A percentile compares a stretch with the other conserved stretches of the same genome.
Conservation (phyloP, 2,797 vertebrate species). For the Thunnus albacares region DNA sequence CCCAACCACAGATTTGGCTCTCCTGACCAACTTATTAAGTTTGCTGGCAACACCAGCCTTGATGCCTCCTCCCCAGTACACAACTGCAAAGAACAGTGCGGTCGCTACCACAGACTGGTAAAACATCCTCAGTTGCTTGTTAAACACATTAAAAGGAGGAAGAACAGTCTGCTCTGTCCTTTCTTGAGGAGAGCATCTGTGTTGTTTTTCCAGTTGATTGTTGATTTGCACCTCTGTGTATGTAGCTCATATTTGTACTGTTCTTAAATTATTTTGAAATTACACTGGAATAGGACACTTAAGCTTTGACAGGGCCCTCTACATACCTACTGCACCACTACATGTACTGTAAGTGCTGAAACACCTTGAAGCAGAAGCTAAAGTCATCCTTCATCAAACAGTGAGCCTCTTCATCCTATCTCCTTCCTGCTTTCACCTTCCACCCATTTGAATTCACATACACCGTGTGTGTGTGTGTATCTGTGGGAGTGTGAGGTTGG, state of each 20-base stretch:
- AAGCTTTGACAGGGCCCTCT: background rate
- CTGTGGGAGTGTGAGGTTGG: conserved; percentile 1
- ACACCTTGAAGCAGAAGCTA: background rate
- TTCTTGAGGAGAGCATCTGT: background rate
- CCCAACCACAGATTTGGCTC: too few relatives aligned
- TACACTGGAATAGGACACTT: background rate
- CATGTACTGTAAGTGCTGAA: background rate
- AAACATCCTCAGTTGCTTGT: too few relatives aligned
- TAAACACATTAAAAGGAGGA: background rate
- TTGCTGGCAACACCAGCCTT: too few relatives aligned
- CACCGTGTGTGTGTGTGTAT: background rate
- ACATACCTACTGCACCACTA: conserved; percentile 4
- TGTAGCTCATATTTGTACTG: background rate
- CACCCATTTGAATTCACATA: background rate
- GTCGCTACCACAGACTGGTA: too few relatives aligned
- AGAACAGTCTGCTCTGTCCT: background rate
- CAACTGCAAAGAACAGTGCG: too few relatives aligned
- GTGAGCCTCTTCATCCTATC: background rate
- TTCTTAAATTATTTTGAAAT: background rate
- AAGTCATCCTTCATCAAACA: conserved; percentile 7
- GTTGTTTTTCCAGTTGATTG: background rate
- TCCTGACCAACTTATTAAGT: too few relatives aligned
- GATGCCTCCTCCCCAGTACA: too few relatives aligned
- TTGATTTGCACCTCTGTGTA: too few relatives aligned
- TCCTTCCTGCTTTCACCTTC: background rate